Evolutionary conservation across 2,797 vertebrate species (phyloP), one percentile per base, ranked within the genome.

Genomic region (Rhadinocentrus ornatus): DNA sequence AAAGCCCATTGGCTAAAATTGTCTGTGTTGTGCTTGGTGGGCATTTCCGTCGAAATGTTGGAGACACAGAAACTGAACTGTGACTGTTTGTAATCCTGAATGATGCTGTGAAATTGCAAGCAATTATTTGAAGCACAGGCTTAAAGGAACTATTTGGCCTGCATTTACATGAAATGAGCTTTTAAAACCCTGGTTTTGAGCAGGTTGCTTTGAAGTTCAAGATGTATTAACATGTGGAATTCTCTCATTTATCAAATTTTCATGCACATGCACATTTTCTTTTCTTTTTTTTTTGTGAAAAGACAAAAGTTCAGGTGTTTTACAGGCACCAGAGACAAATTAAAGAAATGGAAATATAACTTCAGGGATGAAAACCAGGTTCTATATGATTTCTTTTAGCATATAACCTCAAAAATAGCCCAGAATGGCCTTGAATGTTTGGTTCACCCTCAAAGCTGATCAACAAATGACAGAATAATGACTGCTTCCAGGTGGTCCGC

Each of bases 161-260:
- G 41, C 26, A 52, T 81, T 90, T 85, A 65, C 39, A 63, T 80
- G 44, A 85, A 91, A 92, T 87, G 85, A 89, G 83, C 84, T 86
- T 80, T 85, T 89, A 48, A 81, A 82, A 72, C 0, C 1, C 50
- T 3, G 16, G 26, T 52, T 72, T 79, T 63, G 29, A 75, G 67
- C 64, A 72, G 61, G 69, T 58, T 66, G 70, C 61, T 24, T 62
- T 18, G 32, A 32, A 59, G 75, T 80, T 82, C 61, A 57, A 58
- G 54, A 73, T 61, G 31, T 67, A 32, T 57, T 62, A 60, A 63
- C n/a, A 24, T 29, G 71, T 68, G 71, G 58, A 75, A 66, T 67
- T 50, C 10, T 18, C 15, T 16, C 32, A 12, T 26, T 70, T 75
- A 29, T 57, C 62, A 61, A 37, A 66, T 73, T 75, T 70, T 34